Conservation (phyloP, 2,113 vertebrate species). For the Pantherophis guttatus region DNA sequence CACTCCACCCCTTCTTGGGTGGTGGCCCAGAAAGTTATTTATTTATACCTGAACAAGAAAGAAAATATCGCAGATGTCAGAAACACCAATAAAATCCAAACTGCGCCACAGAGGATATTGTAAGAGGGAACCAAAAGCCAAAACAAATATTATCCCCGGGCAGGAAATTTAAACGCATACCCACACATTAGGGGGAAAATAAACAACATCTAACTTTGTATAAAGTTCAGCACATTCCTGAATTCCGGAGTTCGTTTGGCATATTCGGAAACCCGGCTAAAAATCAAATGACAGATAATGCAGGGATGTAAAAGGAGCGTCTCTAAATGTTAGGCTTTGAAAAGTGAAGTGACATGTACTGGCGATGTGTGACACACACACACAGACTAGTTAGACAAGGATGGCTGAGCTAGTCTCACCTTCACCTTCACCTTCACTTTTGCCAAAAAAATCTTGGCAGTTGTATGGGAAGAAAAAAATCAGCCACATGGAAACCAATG, state of each 20-base stretch:
- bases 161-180: not conserved
- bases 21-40: constrained; percentile 3
- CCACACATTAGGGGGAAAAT: not conserved
- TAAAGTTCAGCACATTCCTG: constrained; percentile 31
- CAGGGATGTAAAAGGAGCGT: not conserved
- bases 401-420: not conserved
- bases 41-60: constrained; percentile 26
- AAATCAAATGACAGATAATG: not conserved
- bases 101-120: not conserved
- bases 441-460: not conserved
- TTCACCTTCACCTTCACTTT: not conserved
- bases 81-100: not conserved
- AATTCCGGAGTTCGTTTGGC: constrained; percentile 6
- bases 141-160: constrained; percentile 11
- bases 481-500: not conserved
- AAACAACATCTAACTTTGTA: not conserved
- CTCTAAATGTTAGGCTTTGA: not conserved
- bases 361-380: not conserved
- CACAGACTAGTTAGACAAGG: not conserved
- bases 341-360: not conserved
- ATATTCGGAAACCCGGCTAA: not conserved
- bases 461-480: not conserved
- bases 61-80: constrained; percentile 10
- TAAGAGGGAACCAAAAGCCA: not conserved
- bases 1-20: constrained; percentile 17